A percentile compares a stretch with the other conserved stretches of the same genome.
Evolutionary conservation across 2,113 vertebrate species (phyloP).

Genomic region (Otocyon megalotis): DNA sequence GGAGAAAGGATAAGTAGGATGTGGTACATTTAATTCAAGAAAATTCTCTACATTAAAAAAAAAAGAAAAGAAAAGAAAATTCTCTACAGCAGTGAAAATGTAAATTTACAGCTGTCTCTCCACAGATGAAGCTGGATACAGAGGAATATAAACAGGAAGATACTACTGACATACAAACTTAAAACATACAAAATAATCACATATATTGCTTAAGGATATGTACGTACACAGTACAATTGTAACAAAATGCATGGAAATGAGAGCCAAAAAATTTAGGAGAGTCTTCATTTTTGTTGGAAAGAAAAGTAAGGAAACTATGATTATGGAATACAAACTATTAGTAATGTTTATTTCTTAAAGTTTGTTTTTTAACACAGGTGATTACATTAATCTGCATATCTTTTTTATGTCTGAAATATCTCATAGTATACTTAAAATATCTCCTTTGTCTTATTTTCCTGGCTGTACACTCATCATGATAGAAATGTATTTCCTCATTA

Average conservation of each 20-base stretch:
- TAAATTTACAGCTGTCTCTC: neutral
- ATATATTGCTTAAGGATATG: neutral
- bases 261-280: neutral
- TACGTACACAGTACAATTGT: neutral
- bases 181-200: neutral
- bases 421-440: neutral
- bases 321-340: neutral
- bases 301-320: neutral
- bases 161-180: neutral
- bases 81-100: neutral
- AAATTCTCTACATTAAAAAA: slow-evolving; percentile 30
- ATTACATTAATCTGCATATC: neutral
- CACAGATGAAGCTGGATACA: neutral
- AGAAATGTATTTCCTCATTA: neutral
- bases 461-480: neutral
- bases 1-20: neutral
- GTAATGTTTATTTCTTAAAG: neutral
- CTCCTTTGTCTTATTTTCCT: neutral
- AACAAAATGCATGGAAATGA: neutral
- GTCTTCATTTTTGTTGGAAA: neutral
- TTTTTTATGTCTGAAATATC: neutral
- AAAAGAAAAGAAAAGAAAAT: no score
- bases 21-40: neutral
- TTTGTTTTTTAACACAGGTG: slow-evolving; percentile 12
- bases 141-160: neutral